Evolutionary conservation across 2,113 vertebrate genomes (phyloP).

Genomic region (Aepyceros melampus): DNA sequence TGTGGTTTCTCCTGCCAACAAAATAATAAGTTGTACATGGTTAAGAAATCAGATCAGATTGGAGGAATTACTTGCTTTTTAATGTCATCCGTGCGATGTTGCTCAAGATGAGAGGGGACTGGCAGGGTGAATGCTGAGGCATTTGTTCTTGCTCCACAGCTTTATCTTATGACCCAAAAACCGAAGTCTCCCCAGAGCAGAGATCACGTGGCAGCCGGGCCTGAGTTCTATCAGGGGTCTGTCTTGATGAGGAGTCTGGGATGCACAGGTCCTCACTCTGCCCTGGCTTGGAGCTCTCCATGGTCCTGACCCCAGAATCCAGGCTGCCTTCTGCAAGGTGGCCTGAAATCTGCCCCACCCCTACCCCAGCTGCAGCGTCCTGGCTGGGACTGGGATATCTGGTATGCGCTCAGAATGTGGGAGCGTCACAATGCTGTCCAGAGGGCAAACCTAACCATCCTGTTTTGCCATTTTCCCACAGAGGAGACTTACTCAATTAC

Average conservation of each 20-base stretch:
- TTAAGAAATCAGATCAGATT: not conserved
- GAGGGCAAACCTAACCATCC: not conserved
- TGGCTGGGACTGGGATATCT: accelerated
- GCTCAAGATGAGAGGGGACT: not conserved
- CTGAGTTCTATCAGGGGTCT: not conserved
- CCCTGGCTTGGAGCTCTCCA: not conserved
- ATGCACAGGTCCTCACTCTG: accelerated
- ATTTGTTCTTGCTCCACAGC: not conserved
- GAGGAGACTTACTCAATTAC: accelerated
- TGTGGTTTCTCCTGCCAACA: not conserved
- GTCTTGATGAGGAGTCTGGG: not conserved
- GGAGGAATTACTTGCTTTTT: not conserved
- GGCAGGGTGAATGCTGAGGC: accelerated
- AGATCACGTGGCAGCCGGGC: accelerated
- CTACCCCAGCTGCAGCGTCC: not conserved
- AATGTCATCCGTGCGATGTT: accelerated
- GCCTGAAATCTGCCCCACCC: not conserved
- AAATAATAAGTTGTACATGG: not conserved
- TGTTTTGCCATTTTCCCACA: not conserved
- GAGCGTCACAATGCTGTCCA: accelerated
- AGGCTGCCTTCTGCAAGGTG: not conserved
- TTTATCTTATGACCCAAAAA: not conserved
- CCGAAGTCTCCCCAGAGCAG: not conserved
- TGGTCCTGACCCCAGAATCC: not conserved
- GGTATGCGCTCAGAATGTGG: accelerated